Conservation (phyloP, 2,888 invertebrate species). For the Notodonta dromedarius region DNA sequence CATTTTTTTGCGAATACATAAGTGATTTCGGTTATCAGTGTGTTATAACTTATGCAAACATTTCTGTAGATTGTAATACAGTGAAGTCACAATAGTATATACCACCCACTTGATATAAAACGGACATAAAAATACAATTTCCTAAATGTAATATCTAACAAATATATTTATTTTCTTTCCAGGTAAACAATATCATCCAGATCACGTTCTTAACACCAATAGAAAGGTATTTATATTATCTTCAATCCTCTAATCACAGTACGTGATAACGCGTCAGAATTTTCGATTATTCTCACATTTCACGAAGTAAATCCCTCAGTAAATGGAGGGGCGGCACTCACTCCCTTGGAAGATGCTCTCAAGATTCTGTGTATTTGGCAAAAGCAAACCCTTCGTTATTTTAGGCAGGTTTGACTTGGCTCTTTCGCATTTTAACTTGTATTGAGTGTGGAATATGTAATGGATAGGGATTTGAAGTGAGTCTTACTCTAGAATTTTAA, state of each 20-base stretch:
- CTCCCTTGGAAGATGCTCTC: conserved; percentile 19
- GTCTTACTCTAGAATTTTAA: too few relatives aligned
- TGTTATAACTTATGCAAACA: too few relatives aligned
- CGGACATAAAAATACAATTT: too few relatives aligned
- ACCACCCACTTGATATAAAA: too few relatives aligned
- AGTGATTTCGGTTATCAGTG: too few relatives aligned
- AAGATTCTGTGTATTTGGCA: conserved; percentile 44
- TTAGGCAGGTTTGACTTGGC: conserved; percentile 39
- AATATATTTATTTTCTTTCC: conserved; percentile 26
- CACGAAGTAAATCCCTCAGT: conserved; percentile 32
- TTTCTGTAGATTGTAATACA: too few relatives aligned
- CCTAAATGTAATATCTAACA: background rate
- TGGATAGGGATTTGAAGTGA: background rate
- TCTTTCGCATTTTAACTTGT: conserved; percentile 15
- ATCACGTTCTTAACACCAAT: background rate
- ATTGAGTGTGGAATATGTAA: background rate
- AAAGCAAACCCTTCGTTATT: conserved; percentile 53
- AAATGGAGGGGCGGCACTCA: conserved; percentile 20
- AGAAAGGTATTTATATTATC: background rate
- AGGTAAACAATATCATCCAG: conserved; percentile 28
- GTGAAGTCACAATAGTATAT: too few relatives aligned
- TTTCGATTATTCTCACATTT: conserved; percentile 36
- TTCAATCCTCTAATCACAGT: conserved; percentile 20
- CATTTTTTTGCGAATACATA: too few relatives aligned
- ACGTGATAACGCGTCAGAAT: conserved; percentile 33